Evolutionary conservation across 1,140 invertebrate species (phyloP).

Genomic region (Drosophila chauvacae): DNA sequence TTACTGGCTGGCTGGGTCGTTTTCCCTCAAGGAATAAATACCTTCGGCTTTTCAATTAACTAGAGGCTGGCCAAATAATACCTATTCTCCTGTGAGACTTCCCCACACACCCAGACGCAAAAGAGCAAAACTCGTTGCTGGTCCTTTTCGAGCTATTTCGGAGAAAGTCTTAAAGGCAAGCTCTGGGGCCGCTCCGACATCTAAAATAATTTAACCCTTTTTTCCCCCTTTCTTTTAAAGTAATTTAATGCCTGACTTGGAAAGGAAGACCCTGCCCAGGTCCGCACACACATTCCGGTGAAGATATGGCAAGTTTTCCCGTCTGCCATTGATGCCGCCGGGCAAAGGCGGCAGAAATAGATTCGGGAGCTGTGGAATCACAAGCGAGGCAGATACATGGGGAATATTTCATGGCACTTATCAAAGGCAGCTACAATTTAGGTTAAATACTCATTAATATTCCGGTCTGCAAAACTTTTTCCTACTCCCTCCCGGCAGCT

Average conservation of each 20-base stretch:
- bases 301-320: slow-evolving; percentile 32
- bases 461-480: slow-evolving; percentile 80
- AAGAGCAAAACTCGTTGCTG: slow-evolving; percentile 33
- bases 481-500: slow-evolving; percentile 1
- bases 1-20: slow-evolving; percentile 31
- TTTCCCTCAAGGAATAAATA: slow-evolving; percentile 44
- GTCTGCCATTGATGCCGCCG: slow-evolving; percentile 55
- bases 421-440: slow-evolving; percentile 83
- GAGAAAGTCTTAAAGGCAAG: slow-evolving; percentile 54
- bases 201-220: slow-evolving; percentile 75
- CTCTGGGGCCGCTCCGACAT: slow-evolving; percentile 20
- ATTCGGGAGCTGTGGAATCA: slow-evolving; percentile 12
- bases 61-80: slow-evolving; percentile 51
- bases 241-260: slow-evolving; percentile 68
- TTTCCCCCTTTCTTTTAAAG: slow-evolving; percentile 60
- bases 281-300: slow-evolving; percentile 31
- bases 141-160: slow-evolving; percentile 28
- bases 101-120: slow-evolving; percentile 15
- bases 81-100: slow-evolving; percentile 33
- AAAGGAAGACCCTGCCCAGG: slow-evolving; percentile 20
- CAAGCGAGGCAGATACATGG: slow-evolving; percentile 33
- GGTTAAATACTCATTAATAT: slow-evolving; percentile 84
- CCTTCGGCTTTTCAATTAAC: slow-evolving; percentile 67
- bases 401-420: slow-evolving; percentile 80
- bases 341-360: slow-evolving; percentile 22